Evolutionary conservation across 2,797 vertebrate genomes (phyloP).

Genomic region (Hephaestus fuliginosus): DNA sequence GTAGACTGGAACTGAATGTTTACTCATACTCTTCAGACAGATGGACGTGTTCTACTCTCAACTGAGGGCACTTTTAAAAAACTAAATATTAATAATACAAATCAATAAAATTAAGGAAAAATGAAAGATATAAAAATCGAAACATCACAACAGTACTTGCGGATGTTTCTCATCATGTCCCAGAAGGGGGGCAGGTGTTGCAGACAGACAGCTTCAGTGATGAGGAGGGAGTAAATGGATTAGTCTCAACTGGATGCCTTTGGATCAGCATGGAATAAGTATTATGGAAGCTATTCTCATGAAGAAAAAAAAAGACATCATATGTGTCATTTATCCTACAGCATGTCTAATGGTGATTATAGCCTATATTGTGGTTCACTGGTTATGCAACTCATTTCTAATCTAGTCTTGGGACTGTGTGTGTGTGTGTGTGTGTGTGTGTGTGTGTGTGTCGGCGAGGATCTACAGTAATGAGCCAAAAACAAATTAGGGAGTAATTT

Average conservation of each 20-base stretch:
- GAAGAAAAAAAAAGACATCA: conserved; percentile 35
- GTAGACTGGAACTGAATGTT: neutral
- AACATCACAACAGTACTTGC: neutral
- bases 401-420: conserved; percentile 2
- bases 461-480: conserved; percentile 48
- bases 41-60: neutral
- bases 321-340: conserved; percentile 52
- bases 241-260: conserved; percentile 60
- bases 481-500: conserved; percentile 61
- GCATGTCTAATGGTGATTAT: conserved; percentile 51
- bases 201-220: conserved; percentile 19
- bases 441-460: neutral
- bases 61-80: neutral
- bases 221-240: conserved; percentile 55
- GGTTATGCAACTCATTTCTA: conserved; percentile 34
- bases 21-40: neutral
- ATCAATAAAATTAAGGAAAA: neutral
- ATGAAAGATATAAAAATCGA: neutral
- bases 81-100: neutral
- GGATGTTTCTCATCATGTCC: conserved; percentile 1
- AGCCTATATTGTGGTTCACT: conserved; percentile 27
- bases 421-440: neutral
- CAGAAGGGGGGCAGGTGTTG: conserved; percentile 45
- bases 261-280: conserved; percentile 49
- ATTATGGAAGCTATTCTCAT: conserved; percentile 38